These are phyloP conservation scores for Pogoniulus pusillus DNA, from an alignment of 2,797 vertebrate genomes.

Conservation along the genomic window DNA sequence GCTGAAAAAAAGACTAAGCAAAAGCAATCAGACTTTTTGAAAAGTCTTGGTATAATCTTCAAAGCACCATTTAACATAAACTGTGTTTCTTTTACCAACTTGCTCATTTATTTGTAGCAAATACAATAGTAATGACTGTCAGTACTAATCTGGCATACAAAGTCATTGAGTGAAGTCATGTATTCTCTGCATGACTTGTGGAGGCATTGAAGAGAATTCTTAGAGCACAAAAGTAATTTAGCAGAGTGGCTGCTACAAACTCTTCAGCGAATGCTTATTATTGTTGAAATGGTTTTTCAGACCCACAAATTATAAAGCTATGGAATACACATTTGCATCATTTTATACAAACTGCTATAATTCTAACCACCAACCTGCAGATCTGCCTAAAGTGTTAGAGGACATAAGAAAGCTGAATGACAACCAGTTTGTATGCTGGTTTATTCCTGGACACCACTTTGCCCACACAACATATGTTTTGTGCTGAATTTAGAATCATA, in stretches of 20 bases:
- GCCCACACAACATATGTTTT: neutral
- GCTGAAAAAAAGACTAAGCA: conserved; percentile 40
- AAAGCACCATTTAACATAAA: conserved; percentile 40
- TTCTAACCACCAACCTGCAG: neutral
- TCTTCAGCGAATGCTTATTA: neutral
- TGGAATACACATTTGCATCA: neutral
- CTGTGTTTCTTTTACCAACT: neutral
- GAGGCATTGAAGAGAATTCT: neutral
- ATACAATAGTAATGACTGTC: conserved; percentile 7
- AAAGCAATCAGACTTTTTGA: conserved; percentile 29
- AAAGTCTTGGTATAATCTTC: conserved; percentile 22
- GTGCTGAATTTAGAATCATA: neutral
- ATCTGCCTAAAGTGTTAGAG: neutral
- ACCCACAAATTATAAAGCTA: neutral
- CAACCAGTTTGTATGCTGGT: neutral
- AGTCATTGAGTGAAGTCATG: neutral
- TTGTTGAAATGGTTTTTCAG: neutral
- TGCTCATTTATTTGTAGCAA: conserved; percentile 11
- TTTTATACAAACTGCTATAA: neutral
- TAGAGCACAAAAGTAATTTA: neutral
- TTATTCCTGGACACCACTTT: conserved; percentile 6
- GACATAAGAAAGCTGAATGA: neutral
- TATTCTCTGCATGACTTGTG: neutral
- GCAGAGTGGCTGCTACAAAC: neutral
- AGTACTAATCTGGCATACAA: neutral